Percentiles rank a stretch among this genome's conserved stretches.
Conservation (phyloP, 2,797 vertebrate species). For the Decapterus maruadsi region DNA sequence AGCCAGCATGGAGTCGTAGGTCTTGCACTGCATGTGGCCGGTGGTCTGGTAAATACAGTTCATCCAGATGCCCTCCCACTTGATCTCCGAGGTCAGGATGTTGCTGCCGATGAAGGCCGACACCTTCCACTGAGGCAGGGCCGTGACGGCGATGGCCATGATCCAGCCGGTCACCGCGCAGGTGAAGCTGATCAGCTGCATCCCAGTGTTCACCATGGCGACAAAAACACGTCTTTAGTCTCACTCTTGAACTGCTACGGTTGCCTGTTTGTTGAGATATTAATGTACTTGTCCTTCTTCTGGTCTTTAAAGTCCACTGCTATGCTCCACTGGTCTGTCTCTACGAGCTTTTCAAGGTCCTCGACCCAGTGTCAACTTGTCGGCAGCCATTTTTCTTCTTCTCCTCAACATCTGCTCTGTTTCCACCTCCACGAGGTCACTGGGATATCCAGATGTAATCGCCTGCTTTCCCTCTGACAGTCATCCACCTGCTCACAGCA, state of each 20-base stretch:
- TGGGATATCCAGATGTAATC: slow-evolving; percentile 7
- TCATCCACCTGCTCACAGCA: slow-evolving; percentile 28
- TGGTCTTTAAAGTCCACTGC: slow-evolving; percentile 8
- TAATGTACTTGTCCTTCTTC: neutral
- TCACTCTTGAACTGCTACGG: neutral
- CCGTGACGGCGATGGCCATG: slow-evolving; percentile 88
- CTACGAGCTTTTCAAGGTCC: slow-evolving; percentile 12
- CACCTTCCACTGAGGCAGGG: slow-evolving; percentile 90
- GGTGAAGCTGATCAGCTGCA: slow-evolving; percentile 89
- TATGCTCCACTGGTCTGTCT: neutral
- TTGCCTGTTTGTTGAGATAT: neutral
- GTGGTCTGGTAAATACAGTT: slow-evolving; percentile 89
- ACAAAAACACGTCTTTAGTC: neutral
- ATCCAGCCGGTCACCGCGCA: slow-evolving; percentile 88
- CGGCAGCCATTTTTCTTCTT: slow-evolving; percentile 51
- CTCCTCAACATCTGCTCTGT: slow-evolving; percentile 59
- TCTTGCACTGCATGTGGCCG: slow-evolving; percentile 89
- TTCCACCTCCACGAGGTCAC: neutral
- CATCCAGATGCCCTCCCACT: slow-evolving; percentile 91
- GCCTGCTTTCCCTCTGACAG: slow-evolving; percentile 25
- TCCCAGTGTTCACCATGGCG: slow-evolving; percentile 87
- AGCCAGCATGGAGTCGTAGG: slow-evolving; percentile 88
- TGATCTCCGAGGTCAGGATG: slow-evolving; percentile 88
- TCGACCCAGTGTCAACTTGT: slow-evolving; percentile 28
- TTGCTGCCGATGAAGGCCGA: slow-evolving; percentile 88